Evolutionary conservation across 2,888 invertebrate species (phyloP), one percentile per base, ranked within the genome.

Genomic region (Ichneumon xanthorius): DNA sequence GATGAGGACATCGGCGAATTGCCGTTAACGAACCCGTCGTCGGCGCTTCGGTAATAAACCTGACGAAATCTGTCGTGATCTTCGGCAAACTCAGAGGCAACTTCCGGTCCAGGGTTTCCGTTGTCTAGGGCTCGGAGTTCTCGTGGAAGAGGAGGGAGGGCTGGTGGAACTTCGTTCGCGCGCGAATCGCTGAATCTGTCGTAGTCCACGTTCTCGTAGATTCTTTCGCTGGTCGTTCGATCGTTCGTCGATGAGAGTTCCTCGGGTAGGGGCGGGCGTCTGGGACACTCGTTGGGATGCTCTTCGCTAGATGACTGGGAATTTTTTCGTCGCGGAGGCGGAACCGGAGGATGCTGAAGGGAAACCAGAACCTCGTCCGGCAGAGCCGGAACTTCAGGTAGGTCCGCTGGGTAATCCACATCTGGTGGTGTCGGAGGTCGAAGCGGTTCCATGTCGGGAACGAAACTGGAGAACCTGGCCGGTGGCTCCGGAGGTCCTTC

Each of bases 351-450:
- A 73, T 50, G 68, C 63, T 80, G 80, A 80, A 70, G 70, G 40
- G n/a, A 37, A n/a, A 50, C 48, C 14, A 85, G 58, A 30, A 82
- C 78, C 82, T 84, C 82, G 48, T 68, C 84, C 9, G 89, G 88
- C 45, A 88, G 81, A 30, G 85, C 79, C 33, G 89, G 88, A 79
- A 89, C 83, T 87, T 88, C 87, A 33, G 90, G 90, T 30, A 82
- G 77, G 50, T 88, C 84, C 14, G 80, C 76, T 16, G 87, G 86
- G 58, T 87, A 89, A 86, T 90, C 89, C 83, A 89, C 85, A 82
- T 88, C 86, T 26, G 89, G 88, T 61, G 87, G 88, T 73, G 88
- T 87, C n/a, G 87, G 87, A 16, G 88, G 87, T 84, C 88, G 86
- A 26, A 50, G 83, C 33, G 86, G 75, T 84, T 90, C 89, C n/a